Conservation (phyloP, 2,797 vertebrate genomes). For the Graptemys geographica region DNA sequence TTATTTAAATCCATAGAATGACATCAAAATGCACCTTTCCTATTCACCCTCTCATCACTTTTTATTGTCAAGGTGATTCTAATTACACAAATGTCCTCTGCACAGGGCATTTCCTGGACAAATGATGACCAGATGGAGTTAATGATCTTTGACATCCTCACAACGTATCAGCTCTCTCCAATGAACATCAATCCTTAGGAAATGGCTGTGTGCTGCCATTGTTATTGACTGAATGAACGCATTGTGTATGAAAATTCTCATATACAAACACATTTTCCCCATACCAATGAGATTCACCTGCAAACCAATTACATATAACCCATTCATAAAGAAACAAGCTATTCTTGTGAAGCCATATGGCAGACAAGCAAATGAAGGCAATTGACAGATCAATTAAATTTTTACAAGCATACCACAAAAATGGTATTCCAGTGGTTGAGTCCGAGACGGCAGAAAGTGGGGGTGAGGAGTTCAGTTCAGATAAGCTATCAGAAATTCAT, state of each 20-base stretch:
- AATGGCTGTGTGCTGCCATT: neutral
- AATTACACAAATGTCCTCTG: neutral
- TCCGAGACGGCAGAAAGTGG: neutral
- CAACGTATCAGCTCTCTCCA: neutral
- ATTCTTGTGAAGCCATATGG: neutral
- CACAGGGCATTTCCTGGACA: neutral
- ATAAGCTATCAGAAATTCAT: neutral
- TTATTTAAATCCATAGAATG: neutral
- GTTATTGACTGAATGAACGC: neutral
- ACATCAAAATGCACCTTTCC: neutral
- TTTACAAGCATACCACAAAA: neutral
- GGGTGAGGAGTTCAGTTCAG: neutral
- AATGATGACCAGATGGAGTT: neutral
- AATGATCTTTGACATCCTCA: neutral
- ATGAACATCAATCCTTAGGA: neutral
- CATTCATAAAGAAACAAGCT: neutral
- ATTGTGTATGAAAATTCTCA: neutral
- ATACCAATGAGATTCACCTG: neutral
- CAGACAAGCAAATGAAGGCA: neutral
- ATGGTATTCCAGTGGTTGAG: neutral
- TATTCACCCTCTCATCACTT: neutral
- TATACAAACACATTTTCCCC: neutral
- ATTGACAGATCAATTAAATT: neutral
- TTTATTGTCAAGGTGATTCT: neutral
- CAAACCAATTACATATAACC: neutral